phyloP scores from a whole-genome alignment of 2,797 vertebrate genomes.

The Arvicola amphibius region DNA sequence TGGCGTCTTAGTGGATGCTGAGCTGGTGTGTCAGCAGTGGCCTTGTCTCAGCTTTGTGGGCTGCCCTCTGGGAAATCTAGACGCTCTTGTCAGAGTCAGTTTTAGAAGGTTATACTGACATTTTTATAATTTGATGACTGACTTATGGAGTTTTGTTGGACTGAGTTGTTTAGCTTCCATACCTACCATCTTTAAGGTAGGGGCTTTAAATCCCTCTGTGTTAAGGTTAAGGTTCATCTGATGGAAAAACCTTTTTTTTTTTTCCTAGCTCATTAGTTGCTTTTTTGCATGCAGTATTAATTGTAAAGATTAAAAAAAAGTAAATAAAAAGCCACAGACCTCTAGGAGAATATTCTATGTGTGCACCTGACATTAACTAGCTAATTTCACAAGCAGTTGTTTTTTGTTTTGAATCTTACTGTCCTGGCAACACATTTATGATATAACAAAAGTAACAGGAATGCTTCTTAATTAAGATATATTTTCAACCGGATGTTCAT shows the following conservation, averaged over 20 bases:
- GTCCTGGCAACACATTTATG: constrained; percentile 1
- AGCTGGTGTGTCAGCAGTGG: neutral
- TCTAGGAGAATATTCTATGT: neutral
- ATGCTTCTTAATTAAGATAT: constrained; percentile 4
- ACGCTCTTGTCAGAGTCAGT: neutral
- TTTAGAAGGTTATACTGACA: neutral
- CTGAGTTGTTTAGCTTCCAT: neutral
- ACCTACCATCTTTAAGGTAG: neutral
- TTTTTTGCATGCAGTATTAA: neutral
- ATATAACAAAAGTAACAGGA: neutral
- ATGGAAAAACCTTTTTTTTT: neutral
- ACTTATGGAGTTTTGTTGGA: neutral
- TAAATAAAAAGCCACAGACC: neutral
- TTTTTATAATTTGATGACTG: neutral
- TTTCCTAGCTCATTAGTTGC: neutral
- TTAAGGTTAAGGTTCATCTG: neutral
- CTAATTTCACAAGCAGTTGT: neutral
- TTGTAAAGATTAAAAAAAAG: constrained; percentile 5
- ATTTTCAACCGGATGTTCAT: neutral
- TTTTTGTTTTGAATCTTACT: constrained; percentile 31
- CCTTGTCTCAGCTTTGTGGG: neutral
- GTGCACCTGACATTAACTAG: neutral
- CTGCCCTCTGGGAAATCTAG: neutral
- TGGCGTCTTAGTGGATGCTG: neutral
- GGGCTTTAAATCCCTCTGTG: neutral